Evolutionary conservation across 2,113 vertebrate species (phyloP).

Genomic region (Psephotus haematonotus): DNA sequence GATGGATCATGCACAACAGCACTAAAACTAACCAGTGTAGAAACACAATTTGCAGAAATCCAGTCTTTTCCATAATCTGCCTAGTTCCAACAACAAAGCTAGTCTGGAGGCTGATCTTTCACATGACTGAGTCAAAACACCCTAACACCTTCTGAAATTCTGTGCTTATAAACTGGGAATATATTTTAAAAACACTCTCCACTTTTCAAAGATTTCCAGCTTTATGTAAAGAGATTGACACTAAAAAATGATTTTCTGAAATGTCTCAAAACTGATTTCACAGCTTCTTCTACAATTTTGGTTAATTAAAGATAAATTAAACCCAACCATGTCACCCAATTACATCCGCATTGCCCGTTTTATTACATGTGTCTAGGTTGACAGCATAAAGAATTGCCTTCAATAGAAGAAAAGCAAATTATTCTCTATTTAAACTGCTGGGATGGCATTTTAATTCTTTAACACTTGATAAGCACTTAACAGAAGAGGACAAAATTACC

Average conservation of each 20-base stretch:
- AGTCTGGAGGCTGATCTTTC: background rate
- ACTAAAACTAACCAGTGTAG: background rate
- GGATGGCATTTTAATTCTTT: slow-evolving; percentile 64
- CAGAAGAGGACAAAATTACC: slow-evolving; percentile 65
- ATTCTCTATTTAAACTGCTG: slow-evolving; percentile 65
- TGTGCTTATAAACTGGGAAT: background rate
- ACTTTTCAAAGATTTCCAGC: background rate
- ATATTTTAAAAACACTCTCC: background rate
- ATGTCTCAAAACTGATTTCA: slow-evolving; percentile 2
- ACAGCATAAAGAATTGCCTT: slow-evolving; percentile 70
- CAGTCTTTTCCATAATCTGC: background rate
- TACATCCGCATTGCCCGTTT: slow-evolving; percentile 49
- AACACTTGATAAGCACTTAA: slow-evolving; percentile 70
- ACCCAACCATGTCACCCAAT: slow-evolving; percentile 58
- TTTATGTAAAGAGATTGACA: background rate
- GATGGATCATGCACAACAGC: background rate
- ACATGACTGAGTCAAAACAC: background rate
- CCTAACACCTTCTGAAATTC: background rate
- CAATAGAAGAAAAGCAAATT: slow-evolving; percentile 66
- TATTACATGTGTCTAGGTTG: slow-evolving; percentile 61
- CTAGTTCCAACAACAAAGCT: background rate
- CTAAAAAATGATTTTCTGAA: slow-evolving; percentile 10
- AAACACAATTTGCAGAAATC: background rate
- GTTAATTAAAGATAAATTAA: slow-evolving; percentile 73
- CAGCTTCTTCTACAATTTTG: slow-evolving; percentile 4